Base-by-base conservation (phyloP, 1,140 invertebrate species). In the Vollenhovia emeryi region DNA sequence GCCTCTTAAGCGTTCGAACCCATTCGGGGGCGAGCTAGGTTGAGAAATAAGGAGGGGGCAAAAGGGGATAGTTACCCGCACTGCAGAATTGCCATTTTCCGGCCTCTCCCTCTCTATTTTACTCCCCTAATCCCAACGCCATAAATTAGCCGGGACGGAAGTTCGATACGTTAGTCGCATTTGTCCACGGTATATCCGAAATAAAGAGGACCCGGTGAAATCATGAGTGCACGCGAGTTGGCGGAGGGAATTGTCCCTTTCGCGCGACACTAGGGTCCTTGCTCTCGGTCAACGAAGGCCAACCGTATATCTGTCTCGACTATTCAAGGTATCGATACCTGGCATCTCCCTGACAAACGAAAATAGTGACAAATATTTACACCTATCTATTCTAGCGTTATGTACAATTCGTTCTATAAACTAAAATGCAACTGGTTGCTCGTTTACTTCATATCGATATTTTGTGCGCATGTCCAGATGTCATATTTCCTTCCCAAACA, bases 31-130 rank as follows among this genome's bases (percentile, higher is more conserved):
- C 55, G 80, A 74, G 64, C 52, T 60, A 57, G 75, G 62, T 57
- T 62, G 74, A 27, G 60, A 57, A 60, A 59, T 71, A 84, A 60
- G n/a, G 48, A 33, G 30, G 55, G 24, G 33, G 52, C 30, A n/a
- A 83, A 27, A 33, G 52, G 55, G 66, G 59, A 66, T 91, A 91
- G 91, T 92, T 89, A 85, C 76, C 90, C 92, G 90, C 91, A 90
- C 84, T 91, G 92, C 91, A 92, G 90, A 91, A 93, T 93, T 91
- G 92, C 91, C 89, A 92, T 92, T 92, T 93, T 91, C 91, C 91
- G 89, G 50, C 86, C 62, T 84, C 86, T 71, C 86, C 57, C 84
- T 75, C 86, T 48, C 73, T 89, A 88, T 91, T 91, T 90, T 88
- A 90, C 88, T 92, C 92, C 91, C 90, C 89, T 93, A 92, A 92